A percentile compares a stretch with the other conserved stretches of the same genome.
phyloP scores from a whole-genome alignment of 2,797 vertebrate genomes.

The Zenarchopterus dispar region DNA sequence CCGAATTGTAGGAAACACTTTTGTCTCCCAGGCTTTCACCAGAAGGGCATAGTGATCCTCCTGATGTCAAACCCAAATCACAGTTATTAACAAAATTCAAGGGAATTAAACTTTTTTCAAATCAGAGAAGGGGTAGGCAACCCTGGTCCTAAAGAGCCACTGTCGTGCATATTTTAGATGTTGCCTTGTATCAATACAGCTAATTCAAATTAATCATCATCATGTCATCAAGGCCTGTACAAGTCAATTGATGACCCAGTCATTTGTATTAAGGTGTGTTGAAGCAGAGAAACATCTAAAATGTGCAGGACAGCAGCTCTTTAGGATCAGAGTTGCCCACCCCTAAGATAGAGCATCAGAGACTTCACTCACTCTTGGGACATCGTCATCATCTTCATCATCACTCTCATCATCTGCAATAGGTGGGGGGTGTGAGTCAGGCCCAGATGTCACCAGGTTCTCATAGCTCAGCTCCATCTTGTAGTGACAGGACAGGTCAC shows the following conservation, averaged over 20 bases:
- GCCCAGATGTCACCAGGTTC: conserved; percentile 95
- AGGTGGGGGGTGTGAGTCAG: conserved; percentile 91
- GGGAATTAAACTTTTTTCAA: not conserved
- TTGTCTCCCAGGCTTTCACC: conserved; percentile 99
- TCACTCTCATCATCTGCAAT: conserved; percentile 97
- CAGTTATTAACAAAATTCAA: conserved; percentile 3
- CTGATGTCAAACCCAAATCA: conserved; percentile 70
- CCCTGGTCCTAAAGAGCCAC: no score
- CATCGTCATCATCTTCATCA: conserved; percentile 94
- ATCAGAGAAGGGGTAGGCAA: no score
- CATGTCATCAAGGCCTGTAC: no score
- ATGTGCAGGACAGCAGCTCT: no score
- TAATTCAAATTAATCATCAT: no score
- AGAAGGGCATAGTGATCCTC: conserved; percentile 97
- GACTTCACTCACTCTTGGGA: conserved; percentile 86
- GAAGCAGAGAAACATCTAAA: no score
- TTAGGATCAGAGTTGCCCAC: no score
- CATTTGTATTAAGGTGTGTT: no score
- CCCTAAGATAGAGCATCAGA: not conserved
- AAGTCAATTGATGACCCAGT: no score
- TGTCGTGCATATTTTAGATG: no score
- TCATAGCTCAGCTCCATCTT: conserved; percentile 97
- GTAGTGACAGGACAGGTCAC: conserved; percentile 93
- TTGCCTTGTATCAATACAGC: no score
- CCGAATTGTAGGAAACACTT: conserved; percentile 97